Percentiles rank a stretch among this genome's conserved stretches.
Conservation (phyloP, 2,797 vertebrate genomes). For the Bradypodion pumilum region DNA sequence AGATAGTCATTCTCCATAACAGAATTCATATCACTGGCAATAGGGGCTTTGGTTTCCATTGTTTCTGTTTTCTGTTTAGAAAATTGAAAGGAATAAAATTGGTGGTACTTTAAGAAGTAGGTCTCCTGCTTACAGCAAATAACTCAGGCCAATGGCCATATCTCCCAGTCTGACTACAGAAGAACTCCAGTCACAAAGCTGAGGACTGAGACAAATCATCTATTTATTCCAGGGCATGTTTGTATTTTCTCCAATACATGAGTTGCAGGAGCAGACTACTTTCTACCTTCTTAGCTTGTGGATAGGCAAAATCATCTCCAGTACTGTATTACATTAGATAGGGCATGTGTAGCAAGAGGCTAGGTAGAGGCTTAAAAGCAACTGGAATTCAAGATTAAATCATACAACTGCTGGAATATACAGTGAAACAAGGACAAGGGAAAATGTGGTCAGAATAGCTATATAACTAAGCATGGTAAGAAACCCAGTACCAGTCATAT, state of each 20-base stretch:
- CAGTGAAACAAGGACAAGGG: conserved; percentile 4
- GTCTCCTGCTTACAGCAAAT: background rate
- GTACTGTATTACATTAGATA: background rate
- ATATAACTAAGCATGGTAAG: background rate
- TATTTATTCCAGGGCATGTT: background rate
- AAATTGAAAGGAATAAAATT: background rate
- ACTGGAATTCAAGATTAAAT: conserved; percentile 22
- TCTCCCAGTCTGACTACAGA: background rate
- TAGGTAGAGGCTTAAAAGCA: conserved; percentile 14
- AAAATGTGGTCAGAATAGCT: background rate
- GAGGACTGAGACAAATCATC: background rate
- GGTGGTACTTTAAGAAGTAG: background rate
- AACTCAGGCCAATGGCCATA: conserved; percentile 1
- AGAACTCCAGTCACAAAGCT: background rate
- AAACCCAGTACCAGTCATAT: background rate
- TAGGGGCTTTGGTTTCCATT: background rate
- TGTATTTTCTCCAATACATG: background rate
- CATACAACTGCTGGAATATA: conserved; percentile 30
- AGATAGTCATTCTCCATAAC: background rate
- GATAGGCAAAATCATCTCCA: background rate
- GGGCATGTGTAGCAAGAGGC: conserved; percentile 10
- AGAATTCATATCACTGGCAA: background rate
- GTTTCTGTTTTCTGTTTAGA: background rate
- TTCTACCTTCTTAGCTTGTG: conserved; percentile 11
- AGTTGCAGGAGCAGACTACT: background rate